These are phyloP conservation scores for Channallabes apus DNA, from an alignment of 2,797 vertebrate genomes.

Conservation along the genomic window DNA sequence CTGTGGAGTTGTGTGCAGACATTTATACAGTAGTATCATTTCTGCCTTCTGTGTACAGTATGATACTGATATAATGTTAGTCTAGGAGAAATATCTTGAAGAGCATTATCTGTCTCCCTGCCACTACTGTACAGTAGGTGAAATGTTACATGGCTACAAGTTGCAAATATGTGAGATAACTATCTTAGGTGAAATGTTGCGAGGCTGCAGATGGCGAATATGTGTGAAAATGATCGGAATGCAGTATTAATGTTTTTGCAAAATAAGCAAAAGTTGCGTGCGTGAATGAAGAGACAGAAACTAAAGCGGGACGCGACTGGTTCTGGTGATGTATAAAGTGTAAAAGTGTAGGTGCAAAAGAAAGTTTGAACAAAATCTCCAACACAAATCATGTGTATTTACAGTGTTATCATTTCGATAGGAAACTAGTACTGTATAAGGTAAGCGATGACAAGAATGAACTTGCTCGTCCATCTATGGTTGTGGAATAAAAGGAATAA, in stretches of 20 bases:
- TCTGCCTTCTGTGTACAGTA: neutral
- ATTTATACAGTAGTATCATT: neutral
- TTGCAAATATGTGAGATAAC: too few relatives aligned
- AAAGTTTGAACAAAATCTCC: neutral
- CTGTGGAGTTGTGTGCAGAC: neutral
- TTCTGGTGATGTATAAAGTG: neutral
- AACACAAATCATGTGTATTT: neutral
- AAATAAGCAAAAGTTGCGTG: neutral
- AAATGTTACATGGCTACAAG: neutral
- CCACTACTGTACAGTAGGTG: neutral
- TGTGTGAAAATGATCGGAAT: neutral
- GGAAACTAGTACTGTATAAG: too few relatives aligned
- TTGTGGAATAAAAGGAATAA: neutral
- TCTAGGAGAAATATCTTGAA: neutral
- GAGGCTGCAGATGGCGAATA: neutral
- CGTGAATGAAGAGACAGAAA: neutral
- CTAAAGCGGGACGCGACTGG: neutral
- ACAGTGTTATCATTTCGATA: neutral
- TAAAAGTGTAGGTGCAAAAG: neutral
- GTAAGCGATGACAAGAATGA: neutral
- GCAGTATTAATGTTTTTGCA: neutral
- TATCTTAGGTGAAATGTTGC: neutral
- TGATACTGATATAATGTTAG: neutral
- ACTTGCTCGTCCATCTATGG: neutral
- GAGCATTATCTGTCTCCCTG: neutral